phyloP scores from a whole-genome alignment of 2,113 vertebrate species.

The Prolemur simus region DNA sequence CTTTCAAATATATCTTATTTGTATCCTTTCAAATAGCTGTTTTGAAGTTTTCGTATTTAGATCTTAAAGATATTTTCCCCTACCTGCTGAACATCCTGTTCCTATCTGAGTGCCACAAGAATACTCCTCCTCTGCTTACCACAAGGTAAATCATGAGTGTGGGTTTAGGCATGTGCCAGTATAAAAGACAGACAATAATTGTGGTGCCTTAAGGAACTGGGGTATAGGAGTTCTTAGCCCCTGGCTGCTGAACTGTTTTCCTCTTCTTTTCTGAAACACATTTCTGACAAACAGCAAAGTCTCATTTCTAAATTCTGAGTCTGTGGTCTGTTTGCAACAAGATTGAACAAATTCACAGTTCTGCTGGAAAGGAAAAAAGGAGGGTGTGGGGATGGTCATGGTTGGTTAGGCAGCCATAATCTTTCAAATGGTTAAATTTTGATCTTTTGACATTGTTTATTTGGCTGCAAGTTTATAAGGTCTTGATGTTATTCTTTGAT shows the following conservation, averaged over 20 bases:
- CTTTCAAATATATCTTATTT: slow-evolving; percentile 25
- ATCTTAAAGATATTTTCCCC: neutral
- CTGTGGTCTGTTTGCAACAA: neutral
- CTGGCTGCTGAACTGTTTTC: neutral
- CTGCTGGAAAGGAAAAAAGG: neutral
- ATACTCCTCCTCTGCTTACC: neutral
- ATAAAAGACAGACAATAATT: neutral
- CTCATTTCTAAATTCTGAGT: neutral
- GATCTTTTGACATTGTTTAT: neutral
- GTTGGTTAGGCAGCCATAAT: neutral
- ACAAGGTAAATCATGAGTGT: neutral
- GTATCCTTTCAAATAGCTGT: neutral
- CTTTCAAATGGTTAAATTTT: neutral
- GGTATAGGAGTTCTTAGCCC: neutral
- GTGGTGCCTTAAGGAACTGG: neutral
- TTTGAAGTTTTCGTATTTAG: neutral
- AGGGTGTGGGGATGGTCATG: neutral
- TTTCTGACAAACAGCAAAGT: neutral
- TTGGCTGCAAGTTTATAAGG: neutral
- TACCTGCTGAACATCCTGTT: neutral
- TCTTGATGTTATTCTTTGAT: slow-evolving; percentile 22
- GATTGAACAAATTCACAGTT: neutral
- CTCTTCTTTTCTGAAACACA: neutral
- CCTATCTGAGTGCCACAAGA: neutral
- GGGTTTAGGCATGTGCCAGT: neutral